Evolutionary conservation across 2,888 invertebrate species (phyloP), one percentile per base, ranked within the genome.

Genomic region (Trichogramma evanescens): DNA sequence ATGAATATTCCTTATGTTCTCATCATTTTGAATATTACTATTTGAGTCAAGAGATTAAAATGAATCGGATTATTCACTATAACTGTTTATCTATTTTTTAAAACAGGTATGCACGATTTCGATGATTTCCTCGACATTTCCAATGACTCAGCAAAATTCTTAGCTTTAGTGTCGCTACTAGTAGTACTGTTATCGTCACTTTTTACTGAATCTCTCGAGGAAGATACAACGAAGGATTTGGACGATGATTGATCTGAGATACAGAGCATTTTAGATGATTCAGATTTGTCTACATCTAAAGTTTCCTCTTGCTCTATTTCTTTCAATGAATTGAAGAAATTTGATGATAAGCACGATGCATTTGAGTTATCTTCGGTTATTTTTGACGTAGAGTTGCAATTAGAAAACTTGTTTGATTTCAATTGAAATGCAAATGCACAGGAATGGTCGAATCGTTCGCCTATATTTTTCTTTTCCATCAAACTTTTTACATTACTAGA

Each of bases 71-170:
- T 3, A 26, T 26, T 26, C 26, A 26, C 26, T 26, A 26, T 26
- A 26, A 26, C 26, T 26, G 26, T 26, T 44, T 70, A 54, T 64
- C 71, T 59, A 8, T 63, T 72, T 58, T 64, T 70, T 6, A 72
- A 54, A 26, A 74, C 61, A 4, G 74, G 73, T 62, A 75, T 75
- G 41, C 67, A 69, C n/a, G 74, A 75, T 59, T 64, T 72, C 3
- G 58, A 62, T 7, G 65, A 59, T 53, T 58, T 69, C 1, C 59
- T 54, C 0, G 57, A 62, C 1, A 51, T 10, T 9, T 57, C 26
- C 5, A 59, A 39, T 8, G 50, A 53, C 45, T 54, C 61, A 3
- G 5, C 42, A 3, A 60, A 58, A 53, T 43, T 61, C 40, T 54
- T 57, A 26, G 3, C 40, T 50, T 58, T 50, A 1, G 39, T 5